Base-by-base conservation (phyloP, 2,888 invertebrate genomes). In the Acleris holmiana region DNA sequence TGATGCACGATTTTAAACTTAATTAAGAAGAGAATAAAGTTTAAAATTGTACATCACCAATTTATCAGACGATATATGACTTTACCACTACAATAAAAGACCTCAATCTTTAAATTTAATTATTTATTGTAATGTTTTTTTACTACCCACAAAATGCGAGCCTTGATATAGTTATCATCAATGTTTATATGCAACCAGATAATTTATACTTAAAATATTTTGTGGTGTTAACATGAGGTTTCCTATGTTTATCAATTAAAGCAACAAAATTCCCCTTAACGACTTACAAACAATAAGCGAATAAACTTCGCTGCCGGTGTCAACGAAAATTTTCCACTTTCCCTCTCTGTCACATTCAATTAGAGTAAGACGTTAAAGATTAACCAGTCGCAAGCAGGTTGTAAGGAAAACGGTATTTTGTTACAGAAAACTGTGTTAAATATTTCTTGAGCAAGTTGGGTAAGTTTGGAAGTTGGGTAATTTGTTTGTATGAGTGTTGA, bases 401-500 rank as follows among this genome's bases (percentile, higher is more conserved):
- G 51, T 17, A 10, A 29, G 25, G 53, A 58, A 58, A 41, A 41
- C 23, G 44, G 17, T 49, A 41, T 25, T 41, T 50, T 44, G 49
- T 58, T 41, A 59, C 17, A 6, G 18, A 23, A 49, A n/a, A 41
- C 41, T 3, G 8, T 49, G 41, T 25, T 50, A 25, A 41, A 50
- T 59, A 50, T 59, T 58, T 49, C 23, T 49, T 44, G 18, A 29
- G 18, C 15, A 41, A 50, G 15, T 59, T 13, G 18, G 15, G 17
- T 25, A 59, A 59, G 18, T 59, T 59, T 21, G 25, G 49, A 25
- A 50, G 59, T 58, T 59, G 2, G 15, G 6, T 50, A 50, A 59
- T 50, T 59, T 50, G 50, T 50, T 50, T 49, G 56, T 59, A 15
- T 25, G 18, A 50, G 18, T 50, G 17, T 41, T 23, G 13, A 46